Evolutionary conservation across 2,888 invertebrate genomes (phyloP).

Genomic region (Holacanthella duospinosa): DNA sequence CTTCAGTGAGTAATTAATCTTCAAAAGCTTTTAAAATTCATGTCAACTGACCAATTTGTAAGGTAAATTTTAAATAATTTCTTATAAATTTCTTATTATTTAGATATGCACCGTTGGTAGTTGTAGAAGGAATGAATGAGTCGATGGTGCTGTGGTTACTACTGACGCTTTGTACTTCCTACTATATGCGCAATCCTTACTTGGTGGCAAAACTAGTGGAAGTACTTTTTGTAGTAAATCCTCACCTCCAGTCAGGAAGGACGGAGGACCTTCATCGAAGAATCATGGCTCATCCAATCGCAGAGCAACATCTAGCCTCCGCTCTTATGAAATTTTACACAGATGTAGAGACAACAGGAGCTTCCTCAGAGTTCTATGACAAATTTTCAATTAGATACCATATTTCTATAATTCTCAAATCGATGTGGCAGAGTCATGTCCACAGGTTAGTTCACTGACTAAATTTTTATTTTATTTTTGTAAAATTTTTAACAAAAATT

Average conservation of each 20-base stretch:
- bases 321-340: constrained; percentile 97
- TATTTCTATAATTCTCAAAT: constrained; percentile 90
- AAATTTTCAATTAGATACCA: constrained; percentile 98
- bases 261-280: constrained; percentile 51
- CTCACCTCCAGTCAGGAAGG: constrained; percentile 43
- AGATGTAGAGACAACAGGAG: constrained; percentile 93
- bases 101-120: constrained; percentile 35
- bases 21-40: neutral
- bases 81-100: neutral
- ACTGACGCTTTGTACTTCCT: constrained; percentile 77
- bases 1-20: constrained; percentile 66
- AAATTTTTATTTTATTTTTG: neutral
- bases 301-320: constrained; percentile 69
- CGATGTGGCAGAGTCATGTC: constrained; percentile 84
- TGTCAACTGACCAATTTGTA: neutral
- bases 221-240: constrained; percentile 42
- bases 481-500: neutral
- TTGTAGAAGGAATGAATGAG: constrained; percentile 66
- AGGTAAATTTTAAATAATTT: neutral
- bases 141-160: constrained; percentile 79
- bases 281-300: constrained; percentile 78
- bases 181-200: constrained; percentile 90
- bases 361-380: constrained; percentile 97
- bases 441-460: constrained; percentile 53
- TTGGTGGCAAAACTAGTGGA: constrained; percentile 75